Base-by-base conservation (phyloP, 2,113 vertebrate genomes). In the Larimichthys crocea region DNA sequence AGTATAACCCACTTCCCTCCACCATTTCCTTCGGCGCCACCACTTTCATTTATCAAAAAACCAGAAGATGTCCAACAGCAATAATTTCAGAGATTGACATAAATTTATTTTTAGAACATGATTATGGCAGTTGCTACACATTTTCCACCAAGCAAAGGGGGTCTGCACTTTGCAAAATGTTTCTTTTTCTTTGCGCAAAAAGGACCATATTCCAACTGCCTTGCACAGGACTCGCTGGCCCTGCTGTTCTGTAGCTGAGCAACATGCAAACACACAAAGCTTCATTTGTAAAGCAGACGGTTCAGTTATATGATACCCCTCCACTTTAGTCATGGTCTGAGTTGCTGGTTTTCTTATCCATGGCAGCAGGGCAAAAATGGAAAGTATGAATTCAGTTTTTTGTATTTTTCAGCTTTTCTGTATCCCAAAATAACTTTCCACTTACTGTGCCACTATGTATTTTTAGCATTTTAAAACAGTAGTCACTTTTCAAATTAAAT, bases 211-310 rank as follows among this genome's bases (percentile, higher is more conserved):
- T 91, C 86, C 79, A 68, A 83, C 56, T 68, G 73, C 84, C 60
- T 88, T 86, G 82, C 83, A 83, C 78, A 88, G 86, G 78, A 80
- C 79, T 82, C 70, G 77, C 87, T 62, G 76, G 87, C 66, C 72
- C 59, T 76, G 70, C 90, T 84, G 75, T 85, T 86, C 90, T 92
- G 94, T 95, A 94, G 82, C 93, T 93, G 83, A 94, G 95, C 95
- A 96, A 95, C 94, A 94, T 91, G 87, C 92, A 95, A 95, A 94
- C 94, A 96, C 90, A 94, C 92, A 92, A 91, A 91, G 89, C 84
- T 94, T 90, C 90, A 94, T 94, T 94, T 89, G 91, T 80, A 87
- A 92, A 91, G 90, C 92, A 94, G 93, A 93, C 87, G 74, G 67
- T 84, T 84, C 78, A 55, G 92, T 90, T 88, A 95, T 91, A 86